Percentiles rank a stretch among this genome's conserved stretches.
Evolutionary conservation across 2,888 invertebrate genomes (phyloP).

Genomic region (Netelia inedita): DNA sequence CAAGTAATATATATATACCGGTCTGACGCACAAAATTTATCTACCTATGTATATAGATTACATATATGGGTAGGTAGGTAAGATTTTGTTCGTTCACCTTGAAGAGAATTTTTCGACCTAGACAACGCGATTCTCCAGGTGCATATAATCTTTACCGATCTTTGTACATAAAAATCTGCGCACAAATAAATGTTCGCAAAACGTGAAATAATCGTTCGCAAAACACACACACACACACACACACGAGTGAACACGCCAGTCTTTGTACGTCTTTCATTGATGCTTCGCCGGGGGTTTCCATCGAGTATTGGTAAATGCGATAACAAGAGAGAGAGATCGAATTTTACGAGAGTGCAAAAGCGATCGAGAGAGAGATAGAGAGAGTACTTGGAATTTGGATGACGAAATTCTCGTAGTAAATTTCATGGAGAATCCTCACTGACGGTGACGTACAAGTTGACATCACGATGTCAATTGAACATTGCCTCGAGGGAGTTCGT

Average conservation of each 20-base stretch:
- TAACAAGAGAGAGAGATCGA: constrained; percentile 19
- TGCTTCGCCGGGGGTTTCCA: constrained; percentile 52
- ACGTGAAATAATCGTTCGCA: too few species aligned
- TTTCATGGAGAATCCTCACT: constrained; percentile 66
- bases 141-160: not conserved
- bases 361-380: constrained; percentile 1
- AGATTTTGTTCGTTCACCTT: not conserved
- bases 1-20: not conserved
- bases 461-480: constrained; percentile 56
- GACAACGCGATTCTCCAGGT: not conserved
- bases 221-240: too few species aligned
- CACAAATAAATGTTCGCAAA: not conserved
- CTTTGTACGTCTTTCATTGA: constrained; percentile 43
- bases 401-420: constrained; percentile 61
- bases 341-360: not conserved
- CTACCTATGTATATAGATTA: not conserved
- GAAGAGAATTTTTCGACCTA: not conserved
- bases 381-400: constrained; percentile 50
- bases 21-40: not conserved
- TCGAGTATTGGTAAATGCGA: constrained; percentile 32
- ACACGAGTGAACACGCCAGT: not conserved
- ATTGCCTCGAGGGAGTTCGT: constrained; percentile 38
- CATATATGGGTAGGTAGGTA: too few species aligned
- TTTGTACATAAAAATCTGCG: not conserved
- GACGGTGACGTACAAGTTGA: constrained; percentile 19